phyloP scores from a whole-genome alignment of 2,113 vertebrate genomes.

The Centropristis striata region DNA sequence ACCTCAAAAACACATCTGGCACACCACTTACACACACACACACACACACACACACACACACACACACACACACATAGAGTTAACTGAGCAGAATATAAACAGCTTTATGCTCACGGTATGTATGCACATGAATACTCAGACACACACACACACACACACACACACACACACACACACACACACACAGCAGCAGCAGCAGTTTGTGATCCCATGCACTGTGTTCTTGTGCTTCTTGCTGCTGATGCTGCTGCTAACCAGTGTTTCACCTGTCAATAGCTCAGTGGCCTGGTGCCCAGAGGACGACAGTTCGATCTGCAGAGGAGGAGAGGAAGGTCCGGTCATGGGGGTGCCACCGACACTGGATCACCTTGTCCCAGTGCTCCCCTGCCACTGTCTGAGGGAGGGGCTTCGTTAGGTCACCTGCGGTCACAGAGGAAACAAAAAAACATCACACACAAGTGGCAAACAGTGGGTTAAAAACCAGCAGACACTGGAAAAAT shows the following conservation, averaged over 20 bases:
- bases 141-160: neutral
- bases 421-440: slow-evolving; percentile 74
- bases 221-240: slow-evolving; percentile 36
- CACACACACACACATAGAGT: slow-evolving; percentile 28
- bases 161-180: neutral
- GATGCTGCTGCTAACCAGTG: neutral
- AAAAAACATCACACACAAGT: neutral
- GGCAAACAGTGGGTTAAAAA: neutral
- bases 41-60: neutral
- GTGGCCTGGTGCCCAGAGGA: slow-evolving; percentile 92
- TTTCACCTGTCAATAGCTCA: slow-evolving; percentile 53
- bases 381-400: slow-evolving; percentile 94
- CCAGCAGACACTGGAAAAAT: too few relatives aligned
- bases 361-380: slow-evolving; percentile 98
- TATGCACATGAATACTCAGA: neutral
- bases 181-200: slow-evolving; percentile 72
- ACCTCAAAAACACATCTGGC: slow-evolving; percentile 7
- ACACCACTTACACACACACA: neutral
- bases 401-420: slow-evolving; percentile 96
- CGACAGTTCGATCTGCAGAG: slow-evolving; percentile 96
- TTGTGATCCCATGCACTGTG: slow-evolving; percentile 59
- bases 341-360: slow-evolving; percentile 96
- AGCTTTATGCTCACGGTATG: slow-evolving; percentile 2
- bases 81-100: slow-evolving; percentile 20
- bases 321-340: slow-evolving; percentile 96